Evolutionary conservation across 2,888 invertebrate species (phyloP).

Genomic region (Pogonocherus hispidulus): DNA sequence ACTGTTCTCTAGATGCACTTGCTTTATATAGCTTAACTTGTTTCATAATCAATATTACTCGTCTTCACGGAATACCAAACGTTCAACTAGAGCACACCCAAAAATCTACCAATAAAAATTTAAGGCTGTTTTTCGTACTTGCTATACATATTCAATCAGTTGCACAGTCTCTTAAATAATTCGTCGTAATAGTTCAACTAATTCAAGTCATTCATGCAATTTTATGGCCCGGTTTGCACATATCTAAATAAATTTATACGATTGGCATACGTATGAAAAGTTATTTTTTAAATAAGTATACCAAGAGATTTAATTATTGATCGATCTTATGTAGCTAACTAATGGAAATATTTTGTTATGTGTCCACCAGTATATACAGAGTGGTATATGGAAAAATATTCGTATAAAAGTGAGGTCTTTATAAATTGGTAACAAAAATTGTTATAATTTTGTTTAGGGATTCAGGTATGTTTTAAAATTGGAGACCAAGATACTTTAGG

Average conservation of each 20-base stretch:
- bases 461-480: too few relatives aligned
- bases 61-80: conserved; percentile 23
- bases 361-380: too few relatives aligned
- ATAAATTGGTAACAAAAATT: too few relatives aligned
- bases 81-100: conserved; percentile 43
- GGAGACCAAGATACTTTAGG: too few relatives aligned
- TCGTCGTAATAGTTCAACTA: not conserved
- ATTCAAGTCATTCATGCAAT: conserved; percentile 4
- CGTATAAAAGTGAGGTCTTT: too few relatives aligned
- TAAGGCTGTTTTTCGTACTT: conserved; percentile 22
- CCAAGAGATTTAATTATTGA: too few relatives aligned
- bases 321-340: too few relatives aligned
- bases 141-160: conserved; percentile 25
- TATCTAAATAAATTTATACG: conserved; percentile 1
- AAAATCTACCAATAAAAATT: conserved; percentile 35
- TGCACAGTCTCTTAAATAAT: conserved; percentile 6
- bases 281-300: too few relatives aligned
- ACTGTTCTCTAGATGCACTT: not conserved
- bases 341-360: too few relatives aligned
- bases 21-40: conserved; percentile 7
- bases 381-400: too few relatives aligned
- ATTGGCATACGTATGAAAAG: too few relatives aligned
- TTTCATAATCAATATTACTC: conserved; percentile 10
- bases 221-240: not conserved
- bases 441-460: too few relatives aligned